Evolutionary conservation across 2,797 vertebrate species (phyloP).

Genomic region (Oreochromis grahami): DNA sequence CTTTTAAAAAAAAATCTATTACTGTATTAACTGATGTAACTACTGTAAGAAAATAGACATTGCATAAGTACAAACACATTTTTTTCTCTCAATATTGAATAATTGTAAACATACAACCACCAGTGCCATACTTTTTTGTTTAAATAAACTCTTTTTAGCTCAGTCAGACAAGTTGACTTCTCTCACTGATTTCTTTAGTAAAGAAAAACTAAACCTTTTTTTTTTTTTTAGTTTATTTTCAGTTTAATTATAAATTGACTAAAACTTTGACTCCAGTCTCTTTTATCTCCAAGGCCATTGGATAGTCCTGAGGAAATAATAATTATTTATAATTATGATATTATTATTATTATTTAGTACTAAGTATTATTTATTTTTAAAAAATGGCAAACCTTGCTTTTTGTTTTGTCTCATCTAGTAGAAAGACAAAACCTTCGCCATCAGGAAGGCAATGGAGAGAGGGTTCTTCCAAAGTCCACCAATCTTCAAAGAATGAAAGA

Average conservation of each 20-base stretch:
- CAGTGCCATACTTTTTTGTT: neutral
- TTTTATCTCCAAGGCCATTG: no score
- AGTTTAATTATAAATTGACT: no score
- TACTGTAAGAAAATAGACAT: neutral
- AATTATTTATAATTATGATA: no score
- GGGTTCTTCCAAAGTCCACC: neutral
- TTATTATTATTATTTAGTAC: no score
- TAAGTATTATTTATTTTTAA: no score
- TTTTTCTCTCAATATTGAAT: neutral
- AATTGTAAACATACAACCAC: neutral
- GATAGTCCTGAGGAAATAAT: neutral
- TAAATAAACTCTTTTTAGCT: neutral
- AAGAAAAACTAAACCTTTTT: neutral
- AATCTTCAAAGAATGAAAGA: neutral
- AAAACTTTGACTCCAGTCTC: no score
- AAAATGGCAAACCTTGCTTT: neutral
- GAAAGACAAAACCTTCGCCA: neutral
- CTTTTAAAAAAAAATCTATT: neutral
- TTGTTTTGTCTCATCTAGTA: neutral
- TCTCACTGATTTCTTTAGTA: neutral
- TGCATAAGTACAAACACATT: neutral
- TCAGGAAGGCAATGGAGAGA: neutral
- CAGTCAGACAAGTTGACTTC: neutral
- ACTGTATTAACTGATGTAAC: neutral
- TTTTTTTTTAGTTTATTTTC: neutral